Evolutionary conservation across 2,888 invertebrate species (phyloP).

Genomic region (Acrobeloides nanus): DNA sequence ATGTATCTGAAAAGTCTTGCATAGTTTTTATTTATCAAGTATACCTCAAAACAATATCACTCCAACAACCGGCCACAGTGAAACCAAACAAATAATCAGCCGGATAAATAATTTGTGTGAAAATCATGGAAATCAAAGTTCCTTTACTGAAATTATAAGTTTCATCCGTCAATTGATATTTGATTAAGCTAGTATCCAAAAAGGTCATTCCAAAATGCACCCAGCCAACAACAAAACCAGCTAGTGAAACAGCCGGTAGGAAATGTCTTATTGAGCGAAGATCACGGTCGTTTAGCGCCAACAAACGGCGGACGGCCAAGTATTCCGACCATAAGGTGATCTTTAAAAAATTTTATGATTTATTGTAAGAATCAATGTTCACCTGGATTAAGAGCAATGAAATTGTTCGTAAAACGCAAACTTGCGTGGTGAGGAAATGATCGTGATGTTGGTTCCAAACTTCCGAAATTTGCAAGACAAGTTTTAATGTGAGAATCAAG

Average conservation of each 20-base stretch:
- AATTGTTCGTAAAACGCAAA: constrained; percentile 28
- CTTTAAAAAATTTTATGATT: constrained; percentile 8
- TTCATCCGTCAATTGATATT: constrained; percentile 46
- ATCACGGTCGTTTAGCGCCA: constrained; percentile 41
- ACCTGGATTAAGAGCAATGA: constrained; percentile 31
- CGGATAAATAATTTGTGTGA: constrained; percentile 51
- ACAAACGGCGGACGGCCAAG: constrained; percentile 19
- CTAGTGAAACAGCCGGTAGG: constrained; percentile 35
- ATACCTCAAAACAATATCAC: constrained; percentile 6
- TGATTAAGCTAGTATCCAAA: constrained; percentile 43
- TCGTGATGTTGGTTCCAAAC: constrained; percentile 35
- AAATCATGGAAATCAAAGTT: constrained; percentile 47
- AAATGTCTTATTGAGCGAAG: constrained; percentile 34
- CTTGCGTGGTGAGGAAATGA: constrained; percentile 25
- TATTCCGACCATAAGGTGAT: constrained; percentile 21
- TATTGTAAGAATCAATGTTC: background rate
- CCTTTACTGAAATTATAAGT: constrained; percentile 26
- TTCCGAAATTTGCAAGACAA: constrained; percentile 32
- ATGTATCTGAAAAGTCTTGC: constrained; percentile 30
- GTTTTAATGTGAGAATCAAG: constrained; percentile 40
- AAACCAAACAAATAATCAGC: constrained; percentile 51
- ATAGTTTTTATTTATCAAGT: constrained; percentile 9
- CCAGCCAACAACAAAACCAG: constrained; percentile 35
- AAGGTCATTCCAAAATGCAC: constrained; percentile 47
- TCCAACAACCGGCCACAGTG: constrained; percentile 47